phyloP scores from a whole-genome alignment of 1,140 invertebrate genomes.

The Aphidius ervi region DNA sequence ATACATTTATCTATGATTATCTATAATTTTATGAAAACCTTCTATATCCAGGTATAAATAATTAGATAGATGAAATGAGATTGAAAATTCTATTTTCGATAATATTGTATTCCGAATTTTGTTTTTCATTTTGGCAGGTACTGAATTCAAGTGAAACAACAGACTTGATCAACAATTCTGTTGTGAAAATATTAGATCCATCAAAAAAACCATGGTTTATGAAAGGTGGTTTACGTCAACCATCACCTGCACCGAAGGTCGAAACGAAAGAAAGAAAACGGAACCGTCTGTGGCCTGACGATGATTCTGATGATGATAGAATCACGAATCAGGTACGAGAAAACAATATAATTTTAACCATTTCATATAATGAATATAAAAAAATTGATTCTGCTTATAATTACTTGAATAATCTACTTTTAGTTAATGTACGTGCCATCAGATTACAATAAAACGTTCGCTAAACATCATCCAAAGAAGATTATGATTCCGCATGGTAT shows the following conservation, averaged over 20 bases:
- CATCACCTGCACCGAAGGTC: slow-evolving; percentile 46
- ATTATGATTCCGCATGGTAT: slow-evolving; percentile 82
- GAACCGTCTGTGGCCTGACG: slow-evolving; percentile 60
- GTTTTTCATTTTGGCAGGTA: no score
- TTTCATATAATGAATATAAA: no score
- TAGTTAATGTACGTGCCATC: slow-evolving; percentile 74
- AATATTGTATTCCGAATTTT: no score
- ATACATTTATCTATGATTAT: no score
- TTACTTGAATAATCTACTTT: slow-evolving; percentile 2
- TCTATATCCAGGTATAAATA: no score
- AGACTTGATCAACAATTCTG: slow-evolving; percentile 14
- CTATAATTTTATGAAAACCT: no score
- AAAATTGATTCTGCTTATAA: no score
- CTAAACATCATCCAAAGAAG: slow-evolving; percentile 60
- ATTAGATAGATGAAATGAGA: no score
- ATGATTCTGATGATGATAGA: slow-evolving; percentile 58
- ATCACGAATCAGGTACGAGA: slow-evolving; percentile 60
- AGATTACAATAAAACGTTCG: slow-evolving; percentile 54
- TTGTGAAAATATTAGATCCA: slow-evolving; percentile 35
- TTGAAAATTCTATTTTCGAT: no score
- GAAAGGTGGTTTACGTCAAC: slow-evolving; percentile 56
- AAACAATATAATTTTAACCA: no score
- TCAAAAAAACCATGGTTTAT: slow-evolving; percentile 60
- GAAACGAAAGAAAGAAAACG: slow-evolving; percentile 48
- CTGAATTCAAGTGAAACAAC: no score